A percentile compares a stretch with the other conserved stretches of the same genome.
These are phyloP conservation scores for Orthosia incerta DNA, from an alignment of 2,888 invertebrate species.

Conservation along the genomic window DNA sequence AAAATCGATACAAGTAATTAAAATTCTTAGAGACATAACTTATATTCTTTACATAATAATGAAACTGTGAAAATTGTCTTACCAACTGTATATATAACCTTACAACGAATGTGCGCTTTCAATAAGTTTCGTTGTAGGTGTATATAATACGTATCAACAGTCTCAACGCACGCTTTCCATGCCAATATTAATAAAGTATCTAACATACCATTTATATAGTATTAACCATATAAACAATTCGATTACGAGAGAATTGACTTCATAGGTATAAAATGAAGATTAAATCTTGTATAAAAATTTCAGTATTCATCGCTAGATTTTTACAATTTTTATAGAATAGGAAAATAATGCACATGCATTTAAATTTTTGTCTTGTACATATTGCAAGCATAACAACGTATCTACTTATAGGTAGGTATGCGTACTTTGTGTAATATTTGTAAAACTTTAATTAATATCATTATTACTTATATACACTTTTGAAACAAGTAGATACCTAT, in stretches of 20 bases:
- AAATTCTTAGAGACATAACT: slow-evolving; percentile 89
- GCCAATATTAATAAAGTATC: slow-evolving; percentile 79
- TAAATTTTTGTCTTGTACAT: slow-evolving; percentile 72
- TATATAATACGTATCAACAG: slow-evolving; percentile 77
- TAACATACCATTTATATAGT: slow-evolving; percentile 72
- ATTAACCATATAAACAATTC: slow-evolving; percentile 82
- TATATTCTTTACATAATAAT: slow-evolving; percentile 88
- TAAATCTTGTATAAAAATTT: slow-evolving; percentile 83
- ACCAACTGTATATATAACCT: slow-evolving; percentile 82
- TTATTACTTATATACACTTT: slow-evolving; percentile 66
- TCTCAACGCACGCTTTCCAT: slow-evolving; percentile 83
- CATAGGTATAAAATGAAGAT: slow-evolving; percentile 85
- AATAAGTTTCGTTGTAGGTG: slow-evolving; percentile 80
- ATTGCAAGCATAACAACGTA: slow-evolving; percentile 75
- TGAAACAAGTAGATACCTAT: slow-evolving; percentile 65
- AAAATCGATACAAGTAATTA: slow-evolving; percentile 91
- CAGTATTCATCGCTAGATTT: slow-evolving; percentile 76
- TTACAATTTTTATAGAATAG: slow-evolving; percentile 76
- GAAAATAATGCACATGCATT: slow-evolving; percentile 82
- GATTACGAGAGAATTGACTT: slow-evolving; percentile 88
- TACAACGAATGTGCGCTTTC: slow-evolving; percentile 81
- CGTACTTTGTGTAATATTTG: slow-evolving; percentile 63
- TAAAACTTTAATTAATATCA: slow-evolving; percentile 67
- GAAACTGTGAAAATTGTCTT: slow-evolving; percentile 89
- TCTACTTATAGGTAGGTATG: slow-evolving; percentile 70